Percentiles rank a stretch among this genome's conserved stretches.
These are phyloP conservation scores for Fratercula arctica DNA, from an alignment of 2,797 vertebrate genomes.

Conservation along the genomic window DNA sequence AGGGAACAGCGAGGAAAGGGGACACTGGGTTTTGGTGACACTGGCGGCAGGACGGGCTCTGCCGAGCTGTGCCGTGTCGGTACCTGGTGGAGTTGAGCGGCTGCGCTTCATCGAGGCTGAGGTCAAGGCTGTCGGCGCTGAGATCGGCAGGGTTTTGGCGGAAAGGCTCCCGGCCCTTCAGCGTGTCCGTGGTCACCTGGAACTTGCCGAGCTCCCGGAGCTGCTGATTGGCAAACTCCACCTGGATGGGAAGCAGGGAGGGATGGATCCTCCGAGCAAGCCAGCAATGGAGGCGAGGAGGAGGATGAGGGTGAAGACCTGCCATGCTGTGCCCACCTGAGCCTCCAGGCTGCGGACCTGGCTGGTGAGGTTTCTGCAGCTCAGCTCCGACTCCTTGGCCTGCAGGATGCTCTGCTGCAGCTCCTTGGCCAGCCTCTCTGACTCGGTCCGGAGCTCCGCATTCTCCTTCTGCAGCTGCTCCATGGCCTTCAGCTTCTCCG, in stretches of 20 bases:
- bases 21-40: fast-evolving
- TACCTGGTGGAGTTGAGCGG: slow-evolving; percentile 81
- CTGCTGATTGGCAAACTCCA: slow-evolving; percentile 79
- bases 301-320: neutral
- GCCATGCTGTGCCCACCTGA: slow-evolving; percentile 75
- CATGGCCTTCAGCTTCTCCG: slow-evolving; percentile 77
- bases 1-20: neutral
- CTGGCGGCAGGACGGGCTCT: fast-evolving
- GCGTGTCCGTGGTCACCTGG: slow-evolving; percentile 46
- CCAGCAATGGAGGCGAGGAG: fast-evolving
- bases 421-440: slow-evolving; percentile 79
- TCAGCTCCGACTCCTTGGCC: slow-evolving; percentile 75
- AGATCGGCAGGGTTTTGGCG: slow-evolving; percentile 56
- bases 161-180: slow-evolving; percentile 63
- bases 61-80: fast-evolving
- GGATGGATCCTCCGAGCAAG: neutral
- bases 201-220: slow-evolving; percentile 77
- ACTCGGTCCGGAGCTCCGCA: slow-evolving; percentile 71
- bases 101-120: slow-evolving; percentile 78
- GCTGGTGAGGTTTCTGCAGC: slow-evolving; percentile 76
- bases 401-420: slow-evolving; percentile 76
- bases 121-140: slow-evolving; percentile 87
- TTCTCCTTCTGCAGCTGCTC: slow-evolving; percentile 80
- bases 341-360: slow-evolving; percentile 83
- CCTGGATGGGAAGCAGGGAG: slow-evolving; percentile 49